Evolutionary conservation across 2,113 vertebrate species (phyloP), one percentile per base, ranked within the genome.

Genomic region (Myocastor coypus): DNA sequence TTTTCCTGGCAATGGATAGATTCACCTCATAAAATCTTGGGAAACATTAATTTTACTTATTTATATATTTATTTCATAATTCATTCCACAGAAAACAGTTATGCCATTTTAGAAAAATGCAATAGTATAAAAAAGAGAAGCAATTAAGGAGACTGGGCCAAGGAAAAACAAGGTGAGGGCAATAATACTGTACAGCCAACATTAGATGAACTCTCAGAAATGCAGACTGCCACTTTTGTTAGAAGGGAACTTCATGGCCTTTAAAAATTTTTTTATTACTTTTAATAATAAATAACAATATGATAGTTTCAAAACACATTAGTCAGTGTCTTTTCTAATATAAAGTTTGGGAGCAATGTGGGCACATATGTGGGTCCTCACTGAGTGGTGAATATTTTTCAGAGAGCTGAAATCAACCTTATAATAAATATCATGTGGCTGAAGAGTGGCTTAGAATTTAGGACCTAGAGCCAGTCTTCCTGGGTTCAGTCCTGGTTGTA

Each of bases 1-100:
- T 94, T 94, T 96, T 97, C 96, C 85, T 96, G 95, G 94, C 69
- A 69, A 85, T 94, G 34, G 94, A 77, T 81, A 82, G n/a, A 92
- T 34, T 85, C 69, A 89, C 81, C 59, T 93, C 84, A 90, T 87
- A 89, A 96, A 97, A 71, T 77, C 66, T 93, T 96, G 78, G 91
- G 73, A 96, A 94, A 89, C 64, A 61, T 85, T 84, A 57, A 90
- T 87, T 92, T 92, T 80, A 83, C 59, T 82, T 96, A 94, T 82
- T 86, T 82, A 71, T 81, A 64, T 85, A 71, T 92, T 89, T 87
- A 91, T 91, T 92, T 28, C 55, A 30, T 66, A 82, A 34, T 77
- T 93, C 46, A 96, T 93, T 94, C 78, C 71, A 96, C 78, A 92
- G 91, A 81, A 80, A 87, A n/a, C 22, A 86, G 69, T 86, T 89